Evolutionary conservation across 1,140 invertebrate species (phyloP).

Genomic region (Yoshiicerus persimilis): DNA sequence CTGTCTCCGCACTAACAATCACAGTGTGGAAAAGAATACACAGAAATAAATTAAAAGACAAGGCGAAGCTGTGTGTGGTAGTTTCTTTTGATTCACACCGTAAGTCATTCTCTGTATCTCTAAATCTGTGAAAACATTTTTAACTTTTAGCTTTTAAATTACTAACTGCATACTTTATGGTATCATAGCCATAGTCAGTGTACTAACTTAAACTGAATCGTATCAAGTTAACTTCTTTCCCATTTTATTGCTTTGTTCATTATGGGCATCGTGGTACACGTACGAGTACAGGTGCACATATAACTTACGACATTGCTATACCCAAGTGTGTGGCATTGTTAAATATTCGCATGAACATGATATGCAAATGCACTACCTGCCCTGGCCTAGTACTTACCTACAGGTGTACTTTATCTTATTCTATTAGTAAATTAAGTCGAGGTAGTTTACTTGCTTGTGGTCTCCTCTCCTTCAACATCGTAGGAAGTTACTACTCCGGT

Average conservation of each 20-base stretch:
- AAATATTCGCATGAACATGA: not conserved
- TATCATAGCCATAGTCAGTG: no score
- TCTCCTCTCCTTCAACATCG: not conserved
- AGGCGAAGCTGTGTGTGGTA: not conserved
- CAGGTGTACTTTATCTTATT: no score
- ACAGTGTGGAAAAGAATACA: not conserved
- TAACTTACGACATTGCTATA: not conserved
- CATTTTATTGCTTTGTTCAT: not conserved
- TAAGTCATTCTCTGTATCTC: not conserved
- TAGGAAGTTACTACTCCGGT: conserved; percentile 15
- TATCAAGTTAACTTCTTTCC: not conserved
- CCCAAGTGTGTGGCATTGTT: not conserved
- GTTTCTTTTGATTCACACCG: not conserved
- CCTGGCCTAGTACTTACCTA: no score
- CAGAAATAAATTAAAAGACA: not conserved
- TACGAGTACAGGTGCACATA: no score
- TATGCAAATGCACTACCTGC: not conserved
- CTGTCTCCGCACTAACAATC: not conserved
- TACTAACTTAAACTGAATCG: no score
- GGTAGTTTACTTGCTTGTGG: not conserved
- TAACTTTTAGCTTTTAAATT: not conserved
- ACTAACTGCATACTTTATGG: not conserved
- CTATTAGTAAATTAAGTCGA: not conserved
- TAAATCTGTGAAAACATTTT: not conserved
- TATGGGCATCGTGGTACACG: not conserved